A percentile compares a stretch with the other conserved stretches of the same genome.
Evolutionary conservation across 2,888 invertebrate genomes (phyloP).

Genomic region (Automeris io): DNA sequence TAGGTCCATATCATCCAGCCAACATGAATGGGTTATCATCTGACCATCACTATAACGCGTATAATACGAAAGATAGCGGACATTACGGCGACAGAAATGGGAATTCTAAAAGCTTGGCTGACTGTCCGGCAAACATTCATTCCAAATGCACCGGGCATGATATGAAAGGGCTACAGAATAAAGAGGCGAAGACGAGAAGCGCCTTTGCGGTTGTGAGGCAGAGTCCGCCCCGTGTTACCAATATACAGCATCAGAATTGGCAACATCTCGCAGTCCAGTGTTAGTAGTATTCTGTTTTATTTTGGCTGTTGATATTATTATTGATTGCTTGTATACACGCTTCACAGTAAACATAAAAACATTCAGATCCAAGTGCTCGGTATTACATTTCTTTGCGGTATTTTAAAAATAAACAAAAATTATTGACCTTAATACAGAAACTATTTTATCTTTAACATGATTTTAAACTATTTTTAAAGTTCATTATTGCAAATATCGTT

Average conservation of each 20-base stretch:
- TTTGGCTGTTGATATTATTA: slow-evolving; percentile 18
- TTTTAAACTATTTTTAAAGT: too few species aligned
- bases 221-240: slow-evolving; percentile 71
- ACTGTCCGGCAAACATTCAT: slow-evolving; percentile 72
- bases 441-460: too few species aligned
- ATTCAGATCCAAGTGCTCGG: too few species aligned
- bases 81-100: slow-evolving; percentile 70
- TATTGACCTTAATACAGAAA: too few species aligned
- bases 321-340: slow-evolving; percentile 1
- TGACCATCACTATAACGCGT: slow-evolving; percentile 69
- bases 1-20: slow-evolving; percentile 70
- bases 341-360: too few species aligned
- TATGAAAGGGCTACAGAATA: slow-evolving; percentile 62
- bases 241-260: slow-evolving; percentile 71
- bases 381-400: too few species aligned
- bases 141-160: slow-evolving; percentile 59
- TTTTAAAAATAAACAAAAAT: too few species aligned
- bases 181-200: slow-evolving; percentile 76
- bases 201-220: slow-evolving; percentile 80
- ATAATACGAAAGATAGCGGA: slow-evolving; percentile 71
- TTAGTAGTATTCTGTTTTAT: slow-evolving; percentile 72
- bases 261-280: slow-evolving; percentile 81
- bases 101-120: slow-evolving; percentile 55
- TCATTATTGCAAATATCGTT: too few species aligned
- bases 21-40: slow-evolving; percentile 67